Evolutionary conservation across 2,888 invertebrate genomes (phyloP).

Genomic region (Chironomus tentans): DNA sequence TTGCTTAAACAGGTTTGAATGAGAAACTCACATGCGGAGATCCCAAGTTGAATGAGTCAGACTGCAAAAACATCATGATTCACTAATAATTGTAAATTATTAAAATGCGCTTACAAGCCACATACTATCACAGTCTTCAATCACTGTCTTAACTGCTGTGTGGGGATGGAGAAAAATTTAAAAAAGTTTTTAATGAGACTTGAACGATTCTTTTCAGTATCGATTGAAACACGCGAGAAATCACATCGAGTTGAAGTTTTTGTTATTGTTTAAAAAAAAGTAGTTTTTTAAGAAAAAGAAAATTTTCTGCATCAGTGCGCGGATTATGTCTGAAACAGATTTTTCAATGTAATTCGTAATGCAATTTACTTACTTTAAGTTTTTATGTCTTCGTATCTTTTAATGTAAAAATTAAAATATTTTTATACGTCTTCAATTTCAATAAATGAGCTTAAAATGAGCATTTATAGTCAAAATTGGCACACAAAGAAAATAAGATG

Average conservation of each 20-base stretch:
- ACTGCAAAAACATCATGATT: too few species aligned
- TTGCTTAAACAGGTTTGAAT: too few species aligned
- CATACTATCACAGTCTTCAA: too few species aligned
- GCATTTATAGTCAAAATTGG: neutral
- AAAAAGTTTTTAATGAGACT: neutral
- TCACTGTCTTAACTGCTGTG: too few species aligned
- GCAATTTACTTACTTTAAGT: neutral
- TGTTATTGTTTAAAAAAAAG: neutral
- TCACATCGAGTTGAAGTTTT: neutral
- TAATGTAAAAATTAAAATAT: too few species aligned
- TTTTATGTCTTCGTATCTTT: neutral
- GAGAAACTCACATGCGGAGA: too few species aligned
- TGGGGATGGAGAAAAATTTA: too few species aligned
- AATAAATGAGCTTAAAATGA: neutral
- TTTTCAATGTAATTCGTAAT: neutral
- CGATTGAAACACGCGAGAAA: neutral
- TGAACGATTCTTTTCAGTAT: neutral
- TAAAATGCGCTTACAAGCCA: too few species aligned
- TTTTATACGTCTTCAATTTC: neutral
- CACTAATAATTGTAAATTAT: too few species aligned
- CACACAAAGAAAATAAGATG: neutral
- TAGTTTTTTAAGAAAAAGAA: neutral
- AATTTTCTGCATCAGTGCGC: neutral
- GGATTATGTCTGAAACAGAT: neutral
- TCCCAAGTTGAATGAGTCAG: too few species aligned